Conservation (phyloP, 2,888 invertebrate genomes). For the Eucera pruinosa region DNA sequence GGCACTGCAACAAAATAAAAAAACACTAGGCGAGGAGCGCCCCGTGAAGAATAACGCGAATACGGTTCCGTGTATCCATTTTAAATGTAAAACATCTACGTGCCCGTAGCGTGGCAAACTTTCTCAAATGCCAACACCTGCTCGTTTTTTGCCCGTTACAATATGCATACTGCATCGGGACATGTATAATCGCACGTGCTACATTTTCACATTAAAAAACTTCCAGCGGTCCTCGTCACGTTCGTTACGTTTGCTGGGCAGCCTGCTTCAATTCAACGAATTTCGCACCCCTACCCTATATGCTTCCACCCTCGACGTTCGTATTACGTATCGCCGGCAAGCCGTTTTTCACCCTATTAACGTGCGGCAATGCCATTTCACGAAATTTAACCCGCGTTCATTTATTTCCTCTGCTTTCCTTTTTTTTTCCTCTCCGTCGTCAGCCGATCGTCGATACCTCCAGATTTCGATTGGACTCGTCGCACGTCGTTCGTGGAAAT, state of each 20-base stretch:
- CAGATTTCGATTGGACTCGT: conserved; percentile 71
- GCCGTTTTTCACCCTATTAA: conserved; percentile 16
- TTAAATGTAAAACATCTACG: conserved; percentile 64
- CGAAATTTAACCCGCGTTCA: conserved; percentile 14
- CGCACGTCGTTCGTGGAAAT: conserved; percentile 71
- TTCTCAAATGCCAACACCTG: conserved; percentile 61
- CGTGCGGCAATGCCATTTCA: conserved; percentile 16
- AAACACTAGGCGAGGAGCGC: conserved; percentile 3
- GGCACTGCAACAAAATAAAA: conserved; percentile 15
- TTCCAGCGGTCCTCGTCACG: conserved; percentile 59
- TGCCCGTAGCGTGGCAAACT: conserved; percentile 54
- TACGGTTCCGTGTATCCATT: conserved; percentile 53
- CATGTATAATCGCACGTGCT: conserved; percentile 69
- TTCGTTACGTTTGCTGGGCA: conserved; percentile 51
- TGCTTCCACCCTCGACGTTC: not conserved
- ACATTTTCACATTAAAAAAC: conserved; percentile 71
- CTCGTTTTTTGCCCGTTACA: conserved; percentile 63
- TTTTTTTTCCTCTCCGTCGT: not conserved
- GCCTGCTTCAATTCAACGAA: conserved; percentile 49
- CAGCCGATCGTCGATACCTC: conserved; percentile 51
- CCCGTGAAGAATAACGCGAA: conserved; percentile 53
- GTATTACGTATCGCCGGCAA: conserved; percentile 14
- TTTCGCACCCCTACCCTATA: conserved; percentile 23
- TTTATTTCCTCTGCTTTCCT: not conserved
- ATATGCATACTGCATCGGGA: conserved; percentile 65